phyloP scores from a whole-genome alignment of 64 coral and sea anemone species.

The Porites lutea region DNA sequence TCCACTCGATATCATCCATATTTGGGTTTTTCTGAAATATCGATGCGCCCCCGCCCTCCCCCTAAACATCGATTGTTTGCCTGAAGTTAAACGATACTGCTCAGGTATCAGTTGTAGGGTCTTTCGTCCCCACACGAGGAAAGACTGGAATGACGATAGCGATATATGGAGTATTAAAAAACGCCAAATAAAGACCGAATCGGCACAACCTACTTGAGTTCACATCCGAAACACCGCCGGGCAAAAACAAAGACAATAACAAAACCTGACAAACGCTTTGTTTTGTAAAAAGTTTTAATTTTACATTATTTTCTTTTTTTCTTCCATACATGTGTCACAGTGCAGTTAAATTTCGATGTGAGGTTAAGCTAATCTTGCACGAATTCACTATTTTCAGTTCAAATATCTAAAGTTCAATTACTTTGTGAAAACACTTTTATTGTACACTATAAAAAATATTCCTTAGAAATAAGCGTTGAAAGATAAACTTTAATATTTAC shows the following conservation, averaged over 20 bases:
- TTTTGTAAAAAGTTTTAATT: constrained; percentile 17
- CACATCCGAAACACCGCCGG: background rate
- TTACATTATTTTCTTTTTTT: constrained; percentile 6
- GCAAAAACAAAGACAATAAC: background rate
- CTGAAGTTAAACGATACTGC: too few relatives aligned
- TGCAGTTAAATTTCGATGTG: background rate
- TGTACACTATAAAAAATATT: constrained; percentile 30
- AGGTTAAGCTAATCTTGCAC: background rate
- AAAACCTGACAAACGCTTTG: background rate
- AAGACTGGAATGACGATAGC: too few relatives aligned
- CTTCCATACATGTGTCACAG: background rate
- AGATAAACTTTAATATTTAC: background rate
- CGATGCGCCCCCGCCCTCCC: too few relatives aligned
- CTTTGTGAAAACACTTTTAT: background rate
- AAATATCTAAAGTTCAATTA: constrained; percentile 17
- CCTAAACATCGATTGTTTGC: too few relatives aligned
- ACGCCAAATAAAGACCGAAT: too few relatives aligned
- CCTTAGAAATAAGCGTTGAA: background rate
- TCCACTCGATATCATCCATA: too few relatives aligned
- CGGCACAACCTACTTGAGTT: background rate
- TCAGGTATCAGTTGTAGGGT: too few relatives aligned
- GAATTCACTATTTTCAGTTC: background rate
- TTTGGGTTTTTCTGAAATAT: too few relatives aligned
- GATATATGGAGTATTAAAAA: too few relatives aligned
- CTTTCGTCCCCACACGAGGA: too few relatives aligned